Evolutionary conservation across 2,888 invertebrate species (phyloP).

Genomic region (Lissocephala sabroskyi): DNA sequence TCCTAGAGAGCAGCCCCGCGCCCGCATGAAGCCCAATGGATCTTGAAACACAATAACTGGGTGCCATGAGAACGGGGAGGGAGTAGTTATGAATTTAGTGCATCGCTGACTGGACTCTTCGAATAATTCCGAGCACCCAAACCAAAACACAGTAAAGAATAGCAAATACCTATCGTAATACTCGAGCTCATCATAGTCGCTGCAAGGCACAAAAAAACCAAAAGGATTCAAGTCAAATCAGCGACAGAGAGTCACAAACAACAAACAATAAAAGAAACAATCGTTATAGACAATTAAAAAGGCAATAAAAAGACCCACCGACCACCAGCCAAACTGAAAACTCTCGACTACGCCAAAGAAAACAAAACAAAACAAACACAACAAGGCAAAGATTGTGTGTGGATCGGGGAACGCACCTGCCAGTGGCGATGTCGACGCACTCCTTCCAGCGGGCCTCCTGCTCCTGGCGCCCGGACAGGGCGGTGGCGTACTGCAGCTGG

Average conservation of each 20-base stretch:
- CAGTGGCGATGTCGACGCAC: conserved; percentile 86
- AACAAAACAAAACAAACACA: neutral
- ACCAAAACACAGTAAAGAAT: conserved; percentile 9
- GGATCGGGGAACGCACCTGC: conserved; percentile 75
- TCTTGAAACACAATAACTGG: neutral
- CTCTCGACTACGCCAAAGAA: too few species aligned
- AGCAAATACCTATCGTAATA: conserved; percentile 57
- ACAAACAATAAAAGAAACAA: conserved; percentile 12
- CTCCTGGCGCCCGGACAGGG: conserved; percentile 87
- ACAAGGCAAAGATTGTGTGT: neutral
- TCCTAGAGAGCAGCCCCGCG: too few species aligned
- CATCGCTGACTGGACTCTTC: neutral
- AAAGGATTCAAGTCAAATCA: conserved; percentile 23
- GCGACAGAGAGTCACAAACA: conserved; percentile 24
- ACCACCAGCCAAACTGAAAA: conserved; percentile 7
- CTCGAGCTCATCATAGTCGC: conserved; percentile 53
- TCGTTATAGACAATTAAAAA: conserved; percentile 4
- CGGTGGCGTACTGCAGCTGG: conserved; percentile 86
- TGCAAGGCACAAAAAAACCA: conserved; percentile 48
- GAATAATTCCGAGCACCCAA: neutral
- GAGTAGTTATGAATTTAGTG: neutral
- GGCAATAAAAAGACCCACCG: conserved; percentile 4
- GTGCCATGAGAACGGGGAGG: neutral
- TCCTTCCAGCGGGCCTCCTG: conserved; percentile 93
- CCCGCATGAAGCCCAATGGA: too few species aligned